Percentiles rank a stretch among this genome's conserved stretches.
phyloP scores from a whole-genome alignment of 1,140 invertebrate species.

The Drosophila kurseongensis region DNA sequence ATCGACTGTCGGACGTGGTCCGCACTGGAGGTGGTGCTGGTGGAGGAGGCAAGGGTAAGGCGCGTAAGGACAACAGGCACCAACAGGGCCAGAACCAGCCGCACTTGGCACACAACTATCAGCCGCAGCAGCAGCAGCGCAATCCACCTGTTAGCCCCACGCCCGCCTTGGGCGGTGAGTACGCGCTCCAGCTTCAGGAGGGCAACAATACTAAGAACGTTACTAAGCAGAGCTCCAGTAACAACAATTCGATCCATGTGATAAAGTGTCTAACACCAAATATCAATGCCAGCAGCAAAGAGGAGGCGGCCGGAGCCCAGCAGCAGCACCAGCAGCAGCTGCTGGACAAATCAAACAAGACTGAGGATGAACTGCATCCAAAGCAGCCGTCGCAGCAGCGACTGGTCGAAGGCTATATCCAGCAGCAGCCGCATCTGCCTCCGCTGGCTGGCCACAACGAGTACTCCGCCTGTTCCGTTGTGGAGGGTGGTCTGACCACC shows the following conservation, averaged over 20 bases:
- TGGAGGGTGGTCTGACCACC: conserved; percentile 48
- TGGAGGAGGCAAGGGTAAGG: conserved; percentile 68
- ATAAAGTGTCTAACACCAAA: conserved; percentile 84
- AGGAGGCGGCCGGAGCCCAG: conserved; percentile 40
- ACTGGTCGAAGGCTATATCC: conserved; percentile 52
- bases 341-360: conserved; percentile 81
- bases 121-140: conserved; percentile 42
- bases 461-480: conserved; percentile 71
- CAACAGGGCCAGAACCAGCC: conserved; percentile 50
- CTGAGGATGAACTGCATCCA: conserved; percentile 79
- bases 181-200: conserved; percentile 39
- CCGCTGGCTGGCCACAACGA: conserved; percentile 43
- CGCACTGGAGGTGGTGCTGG: conserved; percentile 85
- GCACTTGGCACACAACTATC: conserved; percentile 83
- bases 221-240: conserved; percentile 81
- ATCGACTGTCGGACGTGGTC: conserved; percentile 92
- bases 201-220: conserved; percentile 75
- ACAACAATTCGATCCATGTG: conserved; percentile 83
- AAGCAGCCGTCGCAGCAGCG: conserved; percentile 57
- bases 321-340: conserved; percentile 40
- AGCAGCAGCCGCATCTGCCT: conserved; percentile 74
- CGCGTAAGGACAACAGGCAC: conserved; percentile 84
- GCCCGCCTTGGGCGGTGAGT: conserved; percentile 36
- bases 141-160: conserved; percentile 64
- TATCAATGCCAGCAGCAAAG: conserved; percentile 76